A percentile compares a stretch with the other conserved stretches of the same genome.
Conservation (phyloP, 2,888 invertebrate genomes). For the Aspidapion aeneum region DNA sequence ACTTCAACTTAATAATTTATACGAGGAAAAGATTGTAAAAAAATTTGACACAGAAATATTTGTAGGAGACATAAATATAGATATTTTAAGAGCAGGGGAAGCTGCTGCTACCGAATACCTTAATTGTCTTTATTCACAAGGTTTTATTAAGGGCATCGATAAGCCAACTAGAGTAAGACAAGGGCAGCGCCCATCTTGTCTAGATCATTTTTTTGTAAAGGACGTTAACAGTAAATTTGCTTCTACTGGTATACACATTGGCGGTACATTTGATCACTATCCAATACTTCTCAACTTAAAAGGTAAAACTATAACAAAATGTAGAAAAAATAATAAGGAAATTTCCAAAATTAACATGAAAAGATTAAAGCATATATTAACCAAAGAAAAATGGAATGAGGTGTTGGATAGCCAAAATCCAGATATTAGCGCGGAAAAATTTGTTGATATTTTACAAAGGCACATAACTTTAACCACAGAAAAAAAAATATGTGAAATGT, state of each 20-base stretch:
- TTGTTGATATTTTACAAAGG: neutral
- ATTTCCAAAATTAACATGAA: neutral
- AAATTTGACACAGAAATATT: neutral
- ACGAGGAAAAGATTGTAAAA: neutral
- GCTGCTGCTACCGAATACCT: neutral
- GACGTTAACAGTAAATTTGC: neutral
- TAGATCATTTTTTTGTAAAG: neutral
- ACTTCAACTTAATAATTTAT: neutral
- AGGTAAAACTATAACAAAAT: neutral
- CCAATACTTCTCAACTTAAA: neutral
- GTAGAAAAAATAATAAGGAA: neutral
- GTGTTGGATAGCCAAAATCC: neutral
- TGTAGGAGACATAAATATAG: neutral
- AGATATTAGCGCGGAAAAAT: neutral
- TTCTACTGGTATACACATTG: neutral
- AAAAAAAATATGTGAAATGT: neutral
- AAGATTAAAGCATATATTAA: neutral
- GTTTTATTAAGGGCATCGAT: neutral
- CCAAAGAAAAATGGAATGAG: neutral
- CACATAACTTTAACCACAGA: neutral
- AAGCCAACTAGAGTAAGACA: neutral
- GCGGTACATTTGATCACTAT: neutral
- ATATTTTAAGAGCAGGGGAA: neutral
- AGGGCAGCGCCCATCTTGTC: neutral
- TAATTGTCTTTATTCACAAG: neutral